Evolutionary conservation across 2,888 invertebrate genomes (phyloP).

Genomic region (Meteorus colon): DNA sequence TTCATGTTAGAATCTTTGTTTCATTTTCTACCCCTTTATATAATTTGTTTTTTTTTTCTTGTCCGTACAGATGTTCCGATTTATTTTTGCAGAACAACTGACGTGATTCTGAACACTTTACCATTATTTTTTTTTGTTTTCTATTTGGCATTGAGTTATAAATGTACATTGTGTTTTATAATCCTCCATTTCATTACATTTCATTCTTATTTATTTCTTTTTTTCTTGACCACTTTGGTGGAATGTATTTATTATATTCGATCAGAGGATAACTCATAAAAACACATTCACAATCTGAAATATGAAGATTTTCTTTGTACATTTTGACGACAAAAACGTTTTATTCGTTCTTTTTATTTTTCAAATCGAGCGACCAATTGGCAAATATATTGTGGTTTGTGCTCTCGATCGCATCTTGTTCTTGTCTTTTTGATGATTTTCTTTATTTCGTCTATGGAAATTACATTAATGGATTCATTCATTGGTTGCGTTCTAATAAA

Average conservation of each 20-base stretch:
- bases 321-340: conserved; percentile 47
- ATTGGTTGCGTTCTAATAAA: conserved; percentile 59
- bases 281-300: conserved; percentile 38
- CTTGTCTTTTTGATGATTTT: conserved; percentile 38
- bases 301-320: conserved; percentile 22
- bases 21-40: neutral
- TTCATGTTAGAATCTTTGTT: neutral
- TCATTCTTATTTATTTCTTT: conserved; percentile 57
- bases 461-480: conserved; percentile 43
- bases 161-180: conserved; percentile 24
- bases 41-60: conserved; percentile 11
- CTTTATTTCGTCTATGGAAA: conserved; percentile 27
- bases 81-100: conserved; percentile 53
- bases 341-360: neutral
- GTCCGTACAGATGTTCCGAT: conserved; percentile 34
- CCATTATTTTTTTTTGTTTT: conserved; percentile 35
- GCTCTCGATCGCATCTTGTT: conserved; percentile 48
- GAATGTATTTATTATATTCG: conserved; percentile 61
- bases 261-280: conserved; percentile 51
- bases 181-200: conserved; percentile 17
- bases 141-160: conserved; percentile 57
- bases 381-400: conserved; percentile 55
- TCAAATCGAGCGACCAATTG: conserved; percentile 54
- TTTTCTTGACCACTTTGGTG: conserved; percentile 59
- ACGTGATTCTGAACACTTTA: conserved; percentile 53